Percentiles rank a stretch among this genome's conserved stretches.
Conservation (phyloP, 2,113 vertebrate species). For the Holacanthus passer region DNA sequence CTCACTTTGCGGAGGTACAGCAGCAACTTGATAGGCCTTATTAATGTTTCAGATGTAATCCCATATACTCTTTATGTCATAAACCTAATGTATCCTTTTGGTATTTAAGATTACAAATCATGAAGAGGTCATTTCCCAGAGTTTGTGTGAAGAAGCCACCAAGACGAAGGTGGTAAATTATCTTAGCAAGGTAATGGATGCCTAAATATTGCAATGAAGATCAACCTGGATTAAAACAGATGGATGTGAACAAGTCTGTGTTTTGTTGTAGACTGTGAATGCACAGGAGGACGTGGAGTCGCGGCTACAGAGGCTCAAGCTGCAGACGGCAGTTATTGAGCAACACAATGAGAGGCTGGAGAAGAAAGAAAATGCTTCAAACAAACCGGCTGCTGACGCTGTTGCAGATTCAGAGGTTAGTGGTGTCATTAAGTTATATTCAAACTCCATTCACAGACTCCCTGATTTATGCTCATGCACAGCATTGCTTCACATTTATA, state of each 20-base stretch:
- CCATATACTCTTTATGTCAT: neutral
- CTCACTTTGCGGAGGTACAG: slow-evolving; percentile 92
- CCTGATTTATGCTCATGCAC: neutral
- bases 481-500: neutral
- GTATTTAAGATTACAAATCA: slow-evolving; percentile 90
- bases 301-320: slow-evolving; percentile 83
- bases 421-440: neutral
- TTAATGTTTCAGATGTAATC: neutral
- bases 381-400: slow-evolving; percentile 10
- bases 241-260: neutral
- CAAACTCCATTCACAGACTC: neutral
- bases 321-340: slow-evolving; percentile 79
- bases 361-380: slow-evolving; percentile 2
- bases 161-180: slow-evolving; percentile 91
- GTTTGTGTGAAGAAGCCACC: slow-evolving; percentile 88
- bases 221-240: too few relatives aligned
- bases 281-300: slow-evolving; percentile 80
- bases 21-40: neutral
- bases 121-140: slow-evolving; percentile 91
- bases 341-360: slow-evolving; percentile 66
- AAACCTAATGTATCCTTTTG: slow-evolving; percentile 31
- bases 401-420: slow-evolving; percentile 81
- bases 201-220: neutral
- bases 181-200: slow-evolving; percentile 90
- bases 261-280: slow-evolving; percentile 80